Evolutionary conservation across 2,888 invertebrate species (phyloP), one percentile per base, ranked within the genome.

Genomic region (Diachrysia chrysitis): DNA sequence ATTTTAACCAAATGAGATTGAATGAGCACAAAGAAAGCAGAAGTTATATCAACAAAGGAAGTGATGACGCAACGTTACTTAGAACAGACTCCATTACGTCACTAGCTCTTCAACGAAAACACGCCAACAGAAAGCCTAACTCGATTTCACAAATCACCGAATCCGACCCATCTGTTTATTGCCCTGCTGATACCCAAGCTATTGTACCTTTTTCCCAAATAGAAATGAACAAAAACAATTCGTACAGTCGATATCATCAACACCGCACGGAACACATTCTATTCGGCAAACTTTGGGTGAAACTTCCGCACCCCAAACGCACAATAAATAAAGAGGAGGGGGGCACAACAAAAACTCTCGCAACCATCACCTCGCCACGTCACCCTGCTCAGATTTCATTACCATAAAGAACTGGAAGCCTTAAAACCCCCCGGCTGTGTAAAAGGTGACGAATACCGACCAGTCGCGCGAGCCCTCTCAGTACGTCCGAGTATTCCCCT

Each of bases 321-420:
- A 90, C 94, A 87, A 94, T 94, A 94, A 94, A 94, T 94, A 94
- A 93, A 89, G 93, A 90, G 86, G 91, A 90, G 87, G 90, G 90
- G 89, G 87, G 82, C 90, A 92, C 93, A 94, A 94, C 95, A 95
- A 95, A 95, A 95, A 94, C 94, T 94, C 93, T 92, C 91, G 85
- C 90, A 93, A 87, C 89, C 94, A 94, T 94, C 95, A 94, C 94
- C 93, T 94, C 92, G 89, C 89, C 93, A 90, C 94, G 93, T 95
- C 95, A 95, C 94, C 94, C 95, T 92, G 94, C 94, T 95, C 95
- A 95, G 95, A 95, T 95, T 95, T 95, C 95, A 95, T 95, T 95
- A 95, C 94, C 95, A 95, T 95, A 95, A 95, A 95, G 95, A 95
- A 95, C 95, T 94, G 93, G 91, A 92, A 92, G 94, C 94, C 95